Percentiles rank a stretch among this genome's conserved stretches.
Evolutionary conservation across 37 sponge, comb jelly and placozoan genomes (phyloP).

Genomic region (Spongilla lacustris): DNA sequence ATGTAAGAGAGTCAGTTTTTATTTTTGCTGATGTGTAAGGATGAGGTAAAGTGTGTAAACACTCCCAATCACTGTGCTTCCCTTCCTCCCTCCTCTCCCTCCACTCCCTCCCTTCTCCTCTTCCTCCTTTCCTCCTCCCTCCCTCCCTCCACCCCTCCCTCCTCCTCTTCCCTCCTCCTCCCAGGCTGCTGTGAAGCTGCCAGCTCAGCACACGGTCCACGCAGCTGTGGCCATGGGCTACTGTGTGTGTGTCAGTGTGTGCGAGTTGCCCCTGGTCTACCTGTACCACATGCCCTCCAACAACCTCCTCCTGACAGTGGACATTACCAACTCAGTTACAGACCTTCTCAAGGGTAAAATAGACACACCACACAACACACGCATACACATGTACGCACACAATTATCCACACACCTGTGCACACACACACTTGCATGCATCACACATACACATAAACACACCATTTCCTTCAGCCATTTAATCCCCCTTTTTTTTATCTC

Average conservation of each 20-base stretch:
- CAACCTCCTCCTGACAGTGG: slow-evolving; percentile 45
- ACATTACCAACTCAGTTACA: slow-evolving; percentile 46
- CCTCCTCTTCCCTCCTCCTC: not conserved
- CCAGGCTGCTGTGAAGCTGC: slow-evolving; percentile 42
- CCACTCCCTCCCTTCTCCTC: not conserved
- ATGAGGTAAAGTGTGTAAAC: too few relatives aligned
- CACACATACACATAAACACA: not conserved
- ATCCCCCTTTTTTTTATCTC: not conserved
- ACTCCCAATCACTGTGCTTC: too few relatives aligned
- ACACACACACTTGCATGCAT: not conserved
- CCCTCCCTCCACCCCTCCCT: not conserved
- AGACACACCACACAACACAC: not conserved
- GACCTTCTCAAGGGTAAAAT: slow-evolving; percentile 53
- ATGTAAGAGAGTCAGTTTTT: too few relatives aligned
- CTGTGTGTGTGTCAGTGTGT: slow-evolving; percentile 53
- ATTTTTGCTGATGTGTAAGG: too few relatives aligned
- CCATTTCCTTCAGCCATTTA: not conserved
- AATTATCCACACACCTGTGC: not conserved
- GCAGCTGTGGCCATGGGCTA: slow-evolving; percentile 16
- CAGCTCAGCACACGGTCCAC: slow-evolving; percentile 24
- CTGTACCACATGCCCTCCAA: slow-evolving; percentile 55
- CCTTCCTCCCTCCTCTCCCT: too few relatives aligned
- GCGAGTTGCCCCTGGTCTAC: slow-evolving; percentile 31
- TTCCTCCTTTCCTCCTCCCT: not conserved
- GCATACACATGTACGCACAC: not conserved